Base-by-base conservation (phyloP, 2,797 vertebrate genomes). In the Picus viridis region DNA sequence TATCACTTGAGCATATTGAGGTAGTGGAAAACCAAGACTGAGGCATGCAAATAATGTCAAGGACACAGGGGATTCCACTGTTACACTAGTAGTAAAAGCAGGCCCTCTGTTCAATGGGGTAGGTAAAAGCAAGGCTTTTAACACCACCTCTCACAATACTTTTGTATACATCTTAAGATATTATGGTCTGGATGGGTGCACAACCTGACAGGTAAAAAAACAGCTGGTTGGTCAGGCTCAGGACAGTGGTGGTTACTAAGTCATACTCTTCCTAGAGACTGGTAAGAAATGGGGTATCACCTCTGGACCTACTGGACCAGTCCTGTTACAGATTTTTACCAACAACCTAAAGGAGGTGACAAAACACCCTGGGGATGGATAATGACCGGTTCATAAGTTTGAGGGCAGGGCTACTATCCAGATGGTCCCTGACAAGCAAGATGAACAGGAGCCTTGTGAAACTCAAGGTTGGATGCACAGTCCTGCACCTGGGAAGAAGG, bases 1-100 rank as follows among this genome's bases (percentile, higher is more conserved):
- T 24, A 61, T 6, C 45, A 57, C 2, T 6, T 0, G 1, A 7
- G 27, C 22, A 24, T 9, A 9, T 1, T 3, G 0, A 12, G 7
- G 16, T 43, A 7, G 10, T 18, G 14, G 41, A 78, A 73, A 83
- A 70, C 1, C 30, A 30, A 80, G 86, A 41, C 34, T 72, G 64
- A 45, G 32, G 8, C 29, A 36, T 13, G 29, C 5, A 23, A 79
- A 70, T 3, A n/a, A 27, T 6, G 1, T 18, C 36, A 76, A 65
- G 41, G 53, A 41, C 16, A 59, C 5, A 11, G 5, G 15, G 11
- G 32, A 13, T 45, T n/a, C 65, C 67, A 7, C 34, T 80, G 34
- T 16, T 39, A 53, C 2, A 10, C 15, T 22, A 26, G 23, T 3
- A 67, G 6, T 16, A 74, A 80, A 83, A 32, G 32, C 9, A 22